Conservation (phyloP, 1,140 invertebrate genomes). For the Aleiodes sp. region DNA sequence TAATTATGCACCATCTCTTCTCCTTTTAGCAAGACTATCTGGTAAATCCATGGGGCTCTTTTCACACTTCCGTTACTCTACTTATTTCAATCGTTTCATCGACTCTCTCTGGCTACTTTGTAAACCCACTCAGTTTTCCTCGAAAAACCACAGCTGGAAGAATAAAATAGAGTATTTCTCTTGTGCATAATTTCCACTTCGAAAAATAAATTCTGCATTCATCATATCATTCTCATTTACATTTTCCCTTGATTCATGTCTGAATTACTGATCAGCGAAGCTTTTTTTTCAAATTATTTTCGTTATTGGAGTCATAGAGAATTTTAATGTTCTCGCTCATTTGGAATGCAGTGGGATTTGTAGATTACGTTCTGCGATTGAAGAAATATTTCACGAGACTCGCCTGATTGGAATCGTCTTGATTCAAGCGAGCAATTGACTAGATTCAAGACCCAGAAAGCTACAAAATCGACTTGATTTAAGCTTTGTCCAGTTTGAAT, state of each 20-base stretch:
- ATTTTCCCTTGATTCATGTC: conserved; percentile 1
- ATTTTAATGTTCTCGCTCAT: no score
- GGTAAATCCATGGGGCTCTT: no score
- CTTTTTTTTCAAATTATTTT: conserved; percentile 1
- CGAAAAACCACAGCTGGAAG: conserved; percentile 26
- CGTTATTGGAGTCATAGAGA: no score
- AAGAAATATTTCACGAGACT: no score
- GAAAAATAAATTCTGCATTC: conserved; percentile 35
- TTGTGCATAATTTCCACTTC: conserved; percentile 30
- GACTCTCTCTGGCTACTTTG: conserved; percentile 35
- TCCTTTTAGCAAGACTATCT: no score
- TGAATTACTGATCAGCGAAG: not conserved
- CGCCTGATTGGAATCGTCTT: no score
- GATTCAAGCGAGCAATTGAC: no score
- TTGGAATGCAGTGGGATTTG: not conserved
- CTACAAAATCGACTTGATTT: no score
- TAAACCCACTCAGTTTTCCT: conserved; percentile 27
- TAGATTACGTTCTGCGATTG: no score
- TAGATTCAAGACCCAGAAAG: no score
- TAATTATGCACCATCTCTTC: not conserved
- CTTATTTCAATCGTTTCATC: conserved; percentile 39
- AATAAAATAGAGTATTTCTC: conserved; percentile 24
- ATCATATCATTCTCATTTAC: conserved; percentile 6
- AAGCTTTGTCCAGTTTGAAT: no score
- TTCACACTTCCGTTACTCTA: conserved; percentile 15